Percentiles rank a stretch among this genome's conserved stretches.
phyloP scores from a whole-genome alignment of 2,797 vertebrate genomes.

The Furcifer pardalis region DNA sequence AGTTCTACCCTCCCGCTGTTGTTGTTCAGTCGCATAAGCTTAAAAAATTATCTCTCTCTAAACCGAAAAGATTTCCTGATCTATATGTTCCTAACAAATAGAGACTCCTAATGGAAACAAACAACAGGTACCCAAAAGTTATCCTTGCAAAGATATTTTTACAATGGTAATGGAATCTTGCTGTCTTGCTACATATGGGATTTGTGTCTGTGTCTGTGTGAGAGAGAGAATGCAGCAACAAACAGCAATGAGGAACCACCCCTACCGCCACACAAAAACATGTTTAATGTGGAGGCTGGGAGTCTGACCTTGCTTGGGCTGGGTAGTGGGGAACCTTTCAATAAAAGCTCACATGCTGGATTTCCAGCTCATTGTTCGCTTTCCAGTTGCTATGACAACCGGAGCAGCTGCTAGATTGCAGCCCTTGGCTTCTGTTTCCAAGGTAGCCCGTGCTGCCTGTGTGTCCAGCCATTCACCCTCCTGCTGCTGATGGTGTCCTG shows the following conservation, averaged over 20 bases:
- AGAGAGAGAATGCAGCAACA: background rate
- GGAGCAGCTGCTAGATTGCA: conserved; percentile 93
- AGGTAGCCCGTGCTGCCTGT: conserved; percentile 76
- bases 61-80: background rate
- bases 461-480: conserved; percentile 82
- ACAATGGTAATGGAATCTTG: no score
- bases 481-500: conserved; percentile 77
- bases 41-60: background rate
- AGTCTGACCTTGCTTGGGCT: background rate
- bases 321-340: conserved; percentile 27
- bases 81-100: background rate
- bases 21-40: no score
- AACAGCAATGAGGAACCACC: background rate
- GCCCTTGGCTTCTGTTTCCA: conserved; percentile 76
- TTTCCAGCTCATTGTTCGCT: conserved; percentile 86
- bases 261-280: background rate
- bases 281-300: background rate
- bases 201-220: background rate
- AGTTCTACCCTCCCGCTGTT: background rate
- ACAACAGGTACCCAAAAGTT: no score
- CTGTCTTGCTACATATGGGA: no score
- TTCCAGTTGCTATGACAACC: conserved; percentile 86
- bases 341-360: conserved; percentile 69
- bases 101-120: background rate
- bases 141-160: no score